These are phyloP conservation scores for Chaunax sp. DNA, from an alignment of 2,797 vertebrate genomes.

Conservation along the genomic window DNA sequence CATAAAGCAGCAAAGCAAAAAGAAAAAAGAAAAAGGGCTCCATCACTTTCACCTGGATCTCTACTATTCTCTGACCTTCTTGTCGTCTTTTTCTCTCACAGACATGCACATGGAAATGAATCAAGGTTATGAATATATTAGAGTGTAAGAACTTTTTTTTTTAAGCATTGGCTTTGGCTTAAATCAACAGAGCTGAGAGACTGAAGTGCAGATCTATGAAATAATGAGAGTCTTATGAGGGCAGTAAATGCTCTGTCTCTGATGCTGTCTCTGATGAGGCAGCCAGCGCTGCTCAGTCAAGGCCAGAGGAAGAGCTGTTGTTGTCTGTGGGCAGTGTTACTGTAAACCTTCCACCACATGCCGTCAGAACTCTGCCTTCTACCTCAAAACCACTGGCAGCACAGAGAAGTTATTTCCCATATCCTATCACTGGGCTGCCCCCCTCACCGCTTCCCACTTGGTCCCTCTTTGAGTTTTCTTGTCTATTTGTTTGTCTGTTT, in stretches of 20 bases:
- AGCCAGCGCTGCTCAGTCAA: constrained; percentile 58
- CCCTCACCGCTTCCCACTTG: constrained; percentile 28
- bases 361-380: constrained; percentile 42
- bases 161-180: constrained; percentile 46
- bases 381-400: constrained; percentile 54
- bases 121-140: constrained; percentile 63
- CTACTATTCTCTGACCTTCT: neutral
- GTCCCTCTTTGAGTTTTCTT: constrained; percentile 45
- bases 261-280: constrained; percentile 46
- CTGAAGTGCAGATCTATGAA: constrained; percentile 73
- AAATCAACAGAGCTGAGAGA: constrained; percentile 61
- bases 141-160: constrained; percentile 65
- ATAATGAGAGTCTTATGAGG: constrained; percentile 72
- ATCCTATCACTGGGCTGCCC: constrained; percentile 30
- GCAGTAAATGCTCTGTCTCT: constrained; percentile 61
- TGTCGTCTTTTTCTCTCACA: neutral
- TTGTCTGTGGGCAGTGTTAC: constrained; percentile 54
- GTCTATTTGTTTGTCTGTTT: constrained; percentile 60
- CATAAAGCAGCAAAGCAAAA: neutral
- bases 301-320: constrained; percentile 60
- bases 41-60: neutral
- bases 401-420: constrained; percentile 50
- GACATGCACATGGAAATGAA: constrained; percentile 33
- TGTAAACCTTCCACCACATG: constrained; percentile 52
- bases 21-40: neutral